phyloP scores from a whole-genome alignment of 1,140 invertebrate species.

The Dermatophagoides farinae region DNA sequence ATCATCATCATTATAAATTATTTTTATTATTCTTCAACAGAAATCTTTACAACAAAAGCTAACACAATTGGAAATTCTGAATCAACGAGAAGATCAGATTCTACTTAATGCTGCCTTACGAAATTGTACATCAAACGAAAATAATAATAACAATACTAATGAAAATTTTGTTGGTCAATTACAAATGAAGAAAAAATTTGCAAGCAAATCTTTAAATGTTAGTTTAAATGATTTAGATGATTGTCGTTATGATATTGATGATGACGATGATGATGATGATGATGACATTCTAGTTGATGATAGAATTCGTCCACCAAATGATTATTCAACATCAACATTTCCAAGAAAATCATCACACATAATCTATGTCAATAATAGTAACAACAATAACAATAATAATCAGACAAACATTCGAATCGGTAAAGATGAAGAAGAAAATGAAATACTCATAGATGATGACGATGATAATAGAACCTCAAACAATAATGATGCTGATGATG shows the following conservation, averaged over 20 bases:
- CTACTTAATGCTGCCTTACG: conserved; percentile 15
- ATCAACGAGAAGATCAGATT: conserved; percentile 56
- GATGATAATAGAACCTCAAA: background rate
- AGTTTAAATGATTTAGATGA: background rate
- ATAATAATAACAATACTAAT: conserved; percentile 1
- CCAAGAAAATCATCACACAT: background rate
- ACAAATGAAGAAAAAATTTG: background rate
- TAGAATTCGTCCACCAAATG: background rate
- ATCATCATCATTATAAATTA: background rate
- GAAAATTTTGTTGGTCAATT: background rate
- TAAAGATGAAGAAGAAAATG: background rate
- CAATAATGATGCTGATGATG: no score
- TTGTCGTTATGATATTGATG: no score
- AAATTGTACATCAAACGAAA: background rate
- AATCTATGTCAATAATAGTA: background rate
- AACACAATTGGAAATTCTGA: conserved; percentile 57
- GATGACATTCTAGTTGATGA: no score
- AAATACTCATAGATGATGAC: background rate
- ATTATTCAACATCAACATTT: background rate
- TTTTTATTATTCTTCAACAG: conserved; percentile 16
- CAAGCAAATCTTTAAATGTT: conserved; percentile 1
- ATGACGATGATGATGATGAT: no score
- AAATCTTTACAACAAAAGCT: conserved; percentile 62
- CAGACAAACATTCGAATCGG: background rate
- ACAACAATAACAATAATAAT: background rate